phyloP scores from a whole-genome alignment of 1,140 invertebrate genomes.

The Popillia japonica region DNA sequence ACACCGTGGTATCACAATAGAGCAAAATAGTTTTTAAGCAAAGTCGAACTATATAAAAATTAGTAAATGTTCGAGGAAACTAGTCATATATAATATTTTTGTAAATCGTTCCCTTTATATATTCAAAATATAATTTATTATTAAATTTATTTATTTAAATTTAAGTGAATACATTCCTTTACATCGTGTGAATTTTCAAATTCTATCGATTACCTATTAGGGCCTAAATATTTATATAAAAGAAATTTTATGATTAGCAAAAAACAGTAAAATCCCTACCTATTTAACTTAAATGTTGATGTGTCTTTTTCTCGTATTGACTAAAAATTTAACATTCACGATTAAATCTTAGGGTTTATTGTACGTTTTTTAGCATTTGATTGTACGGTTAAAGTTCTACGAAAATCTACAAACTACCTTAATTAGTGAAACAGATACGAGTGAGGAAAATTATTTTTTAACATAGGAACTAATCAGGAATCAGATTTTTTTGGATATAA shows the following conservation, averaged over 20 bases:
- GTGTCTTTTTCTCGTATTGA: neutral
- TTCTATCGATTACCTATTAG: neutral
- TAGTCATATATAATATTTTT: slow-evolving; percentile 15
- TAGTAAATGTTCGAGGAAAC: neutral
- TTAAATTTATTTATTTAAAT: too few species aligned
- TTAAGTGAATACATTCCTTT: too few species aligned
- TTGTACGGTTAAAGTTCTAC: neutral
- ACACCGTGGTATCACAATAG: too few species aligned
- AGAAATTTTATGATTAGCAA: neutral
- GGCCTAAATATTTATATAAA: slow-evolving; percentile 1
- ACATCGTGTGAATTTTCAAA: neutral
- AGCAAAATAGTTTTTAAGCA: neutral
- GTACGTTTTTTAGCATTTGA: neutral
- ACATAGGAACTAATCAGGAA: too few species aligned
- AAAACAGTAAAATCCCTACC: neutral
- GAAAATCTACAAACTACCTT: too few species aligned
- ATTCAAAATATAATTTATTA: too few species aligned
- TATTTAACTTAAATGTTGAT: neutral
- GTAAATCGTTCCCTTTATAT: slow-evolving; percentile 1
- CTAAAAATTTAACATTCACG: neutral
- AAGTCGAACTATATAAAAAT: neutral
- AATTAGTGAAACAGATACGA: too few species aligned
- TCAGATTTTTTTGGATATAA: too few species aligned
- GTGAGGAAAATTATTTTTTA: too few species aligned
- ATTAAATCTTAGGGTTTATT: neutral